These are phyloP conservation scores for Melinopterus prodromus DNA, from an alignment of 2,888 invertebrate genomes.

Conservation along the genomic window DNA sequence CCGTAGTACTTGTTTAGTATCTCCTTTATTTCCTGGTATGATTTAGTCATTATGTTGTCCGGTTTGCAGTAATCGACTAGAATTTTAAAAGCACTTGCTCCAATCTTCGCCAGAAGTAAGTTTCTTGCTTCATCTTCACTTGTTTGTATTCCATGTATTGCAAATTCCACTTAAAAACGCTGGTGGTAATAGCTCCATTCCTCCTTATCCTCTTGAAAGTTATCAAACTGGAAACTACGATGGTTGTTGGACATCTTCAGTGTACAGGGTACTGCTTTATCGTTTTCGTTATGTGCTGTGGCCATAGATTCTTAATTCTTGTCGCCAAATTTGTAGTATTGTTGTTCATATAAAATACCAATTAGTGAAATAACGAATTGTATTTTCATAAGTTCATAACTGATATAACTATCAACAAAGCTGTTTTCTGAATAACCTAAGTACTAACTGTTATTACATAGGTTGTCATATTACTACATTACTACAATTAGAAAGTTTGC, in stretches of 20 bases:
- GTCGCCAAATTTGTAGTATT: too few relatives aligned
- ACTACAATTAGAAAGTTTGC: too few relatives aligned
- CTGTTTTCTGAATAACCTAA: too few relatives aligned
- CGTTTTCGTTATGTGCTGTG: too few relatives aligned
- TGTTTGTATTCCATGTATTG: slow-evolving; percentile 12
- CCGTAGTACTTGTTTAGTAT: slow-evolving; percentile 21
- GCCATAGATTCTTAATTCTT: too few relatives aligned
- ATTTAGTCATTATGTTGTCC: slow-evolving; percentile 6
- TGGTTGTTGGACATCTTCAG: not conserved
- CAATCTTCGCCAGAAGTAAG: slow-evolving; percentile 16
- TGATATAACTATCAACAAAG: not conserved
- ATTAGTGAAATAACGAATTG: not conserved
- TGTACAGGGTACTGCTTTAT: too few relatives aligned
- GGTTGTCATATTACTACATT: too few relatives aligned
- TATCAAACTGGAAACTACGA: slow-evolving; percentile 7
- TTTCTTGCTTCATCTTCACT: slow-evolving; percentile 16
- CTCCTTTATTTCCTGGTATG: not conserved
- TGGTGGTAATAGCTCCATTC: slow-evolving; percentile 22
- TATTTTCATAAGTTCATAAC: not conserved
- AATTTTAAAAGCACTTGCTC: slow-evolving; percentile 19
- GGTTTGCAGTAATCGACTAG: slow-evolving; percentile 24
- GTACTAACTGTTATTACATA: too few relatives aligned
- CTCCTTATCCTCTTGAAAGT: slow-evolving; percentile 17
- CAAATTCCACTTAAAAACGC: slow-evolving; percentile 21
- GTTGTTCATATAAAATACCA: too few relatives aligned